Percentiles rank a stretch among this genome's conserved stretches.
phyloP scores from a whole-genome alignment of 2,888 invertebrate genomes.

The Andrena bucephala region DNA sequence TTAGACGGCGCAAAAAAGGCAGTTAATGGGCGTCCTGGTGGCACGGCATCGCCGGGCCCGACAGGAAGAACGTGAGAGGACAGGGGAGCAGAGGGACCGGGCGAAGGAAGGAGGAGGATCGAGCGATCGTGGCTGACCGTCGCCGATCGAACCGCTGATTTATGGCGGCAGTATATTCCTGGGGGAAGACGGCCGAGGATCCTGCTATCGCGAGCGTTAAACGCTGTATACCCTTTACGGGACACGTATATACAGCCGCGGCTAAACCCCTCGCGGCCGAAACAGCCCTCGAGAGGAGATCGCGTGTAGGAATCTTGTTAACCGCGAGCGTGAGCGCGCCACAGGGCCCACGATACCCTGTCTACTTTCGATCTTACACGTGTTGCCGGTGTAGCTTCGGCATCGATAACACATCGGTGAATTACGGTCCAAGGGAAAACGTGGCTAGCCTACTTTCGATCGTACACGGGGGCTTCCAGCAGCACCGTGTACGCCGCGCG shows the following conservation, averaged over 20 bases:
- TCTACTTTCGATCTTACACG: slow-evolving; percentile 53
- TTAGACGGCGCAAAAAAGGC: slow-evolving; percentile 78
- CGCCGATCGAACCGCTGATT: slow-evolving; percentile 82
- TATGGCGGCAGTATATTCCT: slow-evolving; percentile 71
- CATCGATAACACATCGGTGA: slow-evolving; percentile 45
- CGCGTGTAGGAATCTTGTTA: slow-evolving; percentile 62
- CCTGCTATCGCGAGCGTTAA: slow-evolving; percentile 35
- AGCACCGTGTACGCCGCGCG: slow-evolving; percentile 6
- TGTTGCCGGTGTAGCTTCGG: slow-evolving; percentile 44
- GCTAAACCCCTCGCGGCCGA: slow-evolving; percentile 16
- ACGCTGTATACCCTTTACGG: slow-evolving; percentile 25
- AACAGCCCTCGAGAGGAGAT: slow-evolving; percentile 40
- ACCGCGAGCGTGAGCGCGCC: slow-evolving; percentile 18
- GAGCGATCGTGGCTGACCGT: slow-evolving; percentile 57
- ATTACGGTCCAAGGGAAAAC: slow-evolving; percentile 35
- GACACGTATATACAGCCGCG: slow-evolving; percentile 12
- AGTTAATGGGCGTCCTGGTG: slow-evolving; percentile 74
- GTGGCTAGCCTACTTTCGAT: slow-evolving; percentile 28
- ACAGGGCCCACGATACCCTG: slow-evolving; percentile 29
- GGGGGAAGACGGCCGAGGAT: slow-evolving; percentile 64
- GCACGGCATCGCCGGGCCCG: slow-evolving; percentile 59
- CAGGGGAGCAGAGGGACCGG: slow-evolving; percentile 16
- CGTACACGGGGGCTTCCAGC: not conserved
- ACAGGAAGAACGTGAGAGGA: slow-evolving; percentile 38
- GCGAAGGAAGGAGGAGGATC: slow-evolving; percentile 23